Conservation (phyloP, 2,888 invertebrate species). For the Drosophila algonquin region DNA sequence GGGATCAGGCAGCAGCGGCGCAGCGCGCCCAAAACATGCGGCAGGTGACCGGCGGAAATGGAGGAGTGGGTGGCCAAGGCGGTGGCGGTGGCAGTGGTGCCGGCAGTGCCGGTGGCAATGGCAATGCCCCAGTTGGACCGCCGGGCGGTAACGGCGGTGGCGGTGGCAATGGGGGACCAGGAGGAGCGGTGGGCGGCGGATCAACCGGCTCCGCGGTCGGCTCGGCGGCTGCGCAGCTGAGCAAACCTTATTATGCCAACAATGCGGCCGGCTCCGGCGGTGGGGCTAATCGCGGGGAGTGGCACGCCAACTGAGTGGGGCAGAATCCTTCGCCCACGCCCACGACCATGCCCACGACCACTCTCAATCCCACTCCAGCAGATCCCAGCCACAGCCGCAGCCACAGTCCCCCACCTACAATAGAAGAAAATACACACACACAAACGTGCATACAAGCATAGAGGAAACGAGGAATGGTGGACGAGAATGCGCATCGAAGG, state of each 20-base stretch:
- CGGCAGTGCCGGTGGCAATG: slow-evolving; percentile 55
- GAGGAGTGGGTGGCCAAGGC: slow-evolving; percentile 38
- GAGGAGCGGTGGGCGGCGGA: slow-evolving; percentile 23
- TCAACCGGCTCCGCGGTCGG: slow-evolving; percentile 32
- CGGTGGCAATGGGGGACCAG: slow-evolving; percentile 62
- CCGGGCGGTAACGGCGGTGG: slow-evolving; percentile 61
- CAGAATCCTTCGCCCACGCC: slow-evolving; percentile 10
- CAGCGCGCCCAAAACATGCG: slow-evolving; percentile 63
- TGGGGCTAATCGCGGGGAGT: slow-evolving; percentile 81
- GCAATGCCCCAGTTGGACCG: slow-evolving; percentile 32
- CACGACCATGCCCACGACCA: slow-evolving; percentile 15
- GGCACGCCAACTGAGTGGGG: slow-evolving; percentile 67
- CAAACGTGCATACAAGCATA: slow-evolving; percentile 24
- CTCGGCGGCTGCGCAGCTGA: slow-evolving; percentile 21
- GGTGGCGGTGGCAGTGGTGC: slow-evolving; percentile 61
- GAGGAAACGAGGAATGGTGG: slow-evolving; percentile 12
- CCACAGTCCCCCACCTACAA: slow-evolving; percentile 7
- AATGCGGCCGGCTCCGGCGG: slow-evolving; percentile 66
- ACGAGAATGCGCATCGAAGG: slow-evolving; percentile 4
- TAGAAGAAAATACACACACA: slow-evolving; percentile 2
- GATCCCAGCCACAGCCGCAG: slow-evolving; percentile 11
- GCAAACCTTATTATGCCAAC: slow-evolving; percentile 77
- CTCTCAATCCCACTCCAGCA: slow-evolving; percentile 12
- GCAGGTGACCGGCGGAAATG: slow-evolving; percentile 53
- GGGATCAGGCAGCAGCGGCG: slow-evolving; percentile 63